phyloP scores from a whole-genome alignment of 2,113 vertebrate genomes.

The Chionomys nivalis region DNA sequence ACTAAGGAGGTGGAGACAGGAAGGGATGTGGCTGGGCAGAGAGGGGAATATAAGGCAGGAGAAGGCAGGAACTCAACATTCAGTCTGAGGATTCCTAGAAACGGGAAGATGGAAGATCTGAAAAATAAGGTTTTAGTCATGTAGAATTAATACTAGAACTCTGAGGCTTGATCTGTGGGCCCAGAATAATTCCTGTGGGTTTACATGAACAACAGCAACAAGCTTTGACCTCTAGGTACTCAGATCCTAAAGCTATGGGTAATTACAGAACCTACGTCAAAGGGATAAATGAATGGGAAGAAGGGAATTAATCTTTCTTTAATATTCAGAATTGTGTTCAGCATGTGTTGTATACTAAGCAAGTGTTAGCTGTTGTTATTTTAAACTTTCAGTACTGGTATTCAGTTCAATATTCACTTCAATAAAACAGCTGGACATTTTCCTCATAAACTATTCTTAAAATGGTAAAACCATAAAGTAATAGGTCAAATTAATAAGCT shows the following conservation, averaged over 20 bases:
- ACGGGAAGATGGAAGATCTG: neutral
- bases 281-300: neutral
- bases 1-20: too few relatives aligned
- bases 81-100: too few relatives aligned
- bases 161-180: neutral
- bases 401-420: conserved; percentile 28
- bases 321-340: neutral
- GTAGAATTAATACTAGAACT: neutral
- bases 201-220: too few relatives aligned
- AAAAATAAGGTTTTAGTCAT: neutral
- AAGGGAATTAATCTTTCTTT: conserved; percentile 27
- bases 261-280: neutral
- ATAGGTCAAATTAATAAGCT: conserved; percentile 54
- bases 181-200: neutral
- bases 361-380: conserved; percentile 58
- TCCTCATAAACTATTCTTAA: conserved; percentile 52
- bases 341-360: conserved; percentile 8
- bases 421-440: conserved; percentile 9
- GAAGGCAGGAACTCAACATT: too few relatives aligned
- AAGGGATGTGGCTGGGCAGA: too few relatives aligned
- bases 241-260: neutral
- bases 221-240: neutral
- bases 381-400: conserved; percentile 53
- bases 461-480: conserved; percentile 61
- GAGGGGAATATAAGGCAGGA: too few relatives aligned